phyloP scores from a whole-genome alignment of 1,140 invertebrate species.

The Daktulosphaira vitifoliae region DNA sequence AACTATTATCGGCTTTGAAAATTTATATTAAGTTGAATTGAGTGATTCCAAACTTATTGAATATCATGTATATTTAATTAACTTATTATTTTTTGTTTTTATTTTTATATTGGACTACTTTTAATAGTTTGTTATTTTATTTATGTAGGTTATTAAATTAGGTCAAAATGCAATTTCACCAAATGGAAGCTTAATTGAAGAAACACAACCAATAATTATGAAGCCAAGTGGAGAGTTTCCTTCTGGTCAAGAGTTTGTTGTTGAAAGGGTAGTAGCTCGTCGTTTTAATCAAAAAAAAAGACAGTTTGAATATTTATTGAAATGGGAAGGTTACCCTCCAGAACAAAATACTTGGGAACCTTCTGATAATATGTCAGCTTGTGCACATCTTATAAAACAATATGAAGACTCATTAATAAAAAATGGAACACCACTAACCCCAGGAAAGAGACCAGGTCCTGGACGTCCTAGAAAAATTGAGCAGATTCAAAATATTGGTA shows the following conservation, averaged over 20 bases:
- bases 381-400: constrained; percentile 63
- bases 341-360: constrained; percentile 75
- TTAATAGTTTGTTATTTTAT: too few species aligned
- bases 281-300: constrained; percentile 66
- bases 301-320: constrained; percentile 67
- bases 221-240: constrained; percentile 43
- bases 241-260: constrained; percentile 50
- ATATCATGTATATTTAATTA: too few species aligned
- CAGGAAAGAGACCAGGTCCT: constrained; percentile 11
- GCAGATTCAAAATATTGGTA: constrained; percentile 17
- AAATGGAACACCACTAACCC: not conserved
- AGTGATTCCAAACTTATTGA: too few species aligned
- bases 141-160: too few species aligned
- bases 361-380: constrained; percentile 58
- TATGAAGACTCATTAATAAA: constrained; percentile 54
- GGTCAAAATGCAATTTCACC: not conserved
- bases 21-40: too few species aligned
- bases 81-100: too few species aligned
- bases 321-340: constrained; percentile 70
- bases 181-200: not conserved
- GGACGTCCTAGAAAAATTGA: constrained; percentile 23
- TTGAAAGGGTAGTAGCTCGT: constrained; percentile 72
- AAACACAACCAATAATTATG: not conserved
- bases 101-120: too few species aligned
- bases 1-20: too few species aligned